Evolutionary conservation across 1,140 invertebrate species (phyloP).

Genomic region (Catajapyx aquilonaris): DNA sequence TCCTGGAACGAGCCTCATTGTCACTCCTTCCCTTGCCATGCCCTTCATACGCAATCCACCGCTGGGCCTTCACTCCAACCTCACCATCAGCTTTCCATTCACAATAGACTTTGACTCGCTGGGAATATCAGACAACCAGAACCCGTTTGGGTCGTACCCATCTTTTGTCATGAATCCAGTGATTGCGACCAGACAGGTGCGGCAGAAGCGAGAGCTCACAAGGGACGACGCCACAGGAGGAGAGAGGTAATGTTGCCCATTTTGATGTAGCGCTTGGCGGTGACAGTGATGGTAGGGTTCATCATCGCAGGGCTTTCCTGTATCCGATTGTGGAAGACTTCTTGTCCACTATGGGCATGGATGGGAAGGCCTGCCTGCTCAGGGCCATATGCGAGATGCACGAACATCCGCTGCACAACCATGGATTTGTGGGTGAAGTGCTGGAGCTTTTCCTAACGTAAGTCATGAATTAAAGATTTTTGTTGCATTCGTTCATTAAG

Average conservation of each 20-base stretch:
- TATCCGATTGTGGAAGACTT: conserved; percentile 54
- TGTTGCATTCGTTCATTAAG: conserved; percentile 3
- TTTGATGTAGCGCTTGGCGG: no score
- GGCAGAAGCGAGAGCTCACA: no score
- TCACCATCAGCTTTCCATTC: conserved; percentile 66
- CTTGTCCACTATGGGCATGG: conserved; percentile 46
- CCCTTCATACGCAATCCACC: conserved; percentile 64
- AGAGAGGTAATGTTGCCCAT: no score
- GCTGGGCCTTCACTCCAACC: conserved; percentile 59
- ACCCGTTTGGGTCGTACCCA: conserved; percentile 60
- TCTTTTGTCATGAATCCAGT: no score
- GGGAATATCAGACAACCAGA: conserved; percentile 62
- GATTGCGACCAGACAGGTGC: no score
- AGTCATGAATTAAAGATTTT: conserved; percentile 19
- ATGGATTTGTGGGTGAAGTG: conserved; percentile 54
- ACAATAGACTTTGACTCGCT: conserved; percentile 66
- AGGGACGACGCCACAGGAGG: no score
- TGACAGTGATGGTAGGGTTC: no score
- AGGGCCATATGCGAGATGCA: conserved; percentile 69
- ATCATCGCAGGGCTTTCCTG: conserved; percentile 37
- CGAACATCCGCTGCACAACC: conserved; percentile 33
- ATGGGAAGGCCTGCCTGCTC: conserved; percentile 57
- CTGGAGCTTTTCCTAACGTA: conserved; percentile 60
- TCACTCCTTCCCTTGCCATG: conserved; percentile 56
- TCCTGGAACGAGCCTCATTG: conserved; percentile 52